Conservation (phyloP, 2,797 vertebrate species). For the Syncerus caffer region DNA sequence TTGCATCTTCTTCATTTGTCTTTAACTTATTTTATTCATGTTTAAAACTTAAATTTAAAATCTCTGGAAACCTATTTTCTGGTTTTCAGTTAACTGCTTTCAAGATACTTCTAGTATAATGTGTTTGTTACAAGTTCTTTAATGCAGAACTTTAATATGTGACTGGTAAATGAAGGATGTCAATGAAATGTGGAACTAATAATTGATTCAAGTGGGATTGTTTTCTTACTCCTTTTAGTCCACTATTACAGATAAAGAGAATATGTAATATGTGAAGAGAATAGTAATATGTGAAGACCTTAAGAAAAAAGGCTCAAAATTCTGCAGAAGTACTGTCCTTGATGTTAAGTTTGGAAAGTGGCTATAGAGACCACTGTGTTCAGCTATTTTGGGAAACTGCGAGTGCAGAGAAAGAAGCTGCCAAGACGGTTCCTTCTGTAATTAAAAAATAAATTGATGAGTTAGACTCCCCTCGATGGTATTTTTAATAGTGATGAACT, state of each 20-base stretch:
- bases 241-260: not conserved
- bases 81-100: not conserved
- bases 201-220: not conserved
- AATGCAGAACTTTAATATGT: not conserved
- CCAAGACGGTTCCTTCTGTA: not conserved
- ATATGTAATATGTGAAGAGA: not conserved
- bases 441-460: not conserved
- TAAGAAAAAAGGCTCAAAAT: not conserved
- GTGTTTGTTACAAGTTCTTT: not conserved
- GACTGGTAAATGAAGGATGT: not conserved
- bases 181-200: not conserved
- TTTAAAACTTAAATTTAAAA: constrained; percentile 8
- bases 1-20: not conserved
- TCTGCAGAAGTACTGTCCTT: not conserved
- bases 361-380: not conserved
- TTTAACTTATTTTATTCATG: not conserved
- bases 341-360: not conserved
- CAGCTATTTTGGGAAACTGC: not conserved
- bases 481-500: constrained; percentile 19
- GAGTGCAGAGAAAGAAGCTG: not conserved
- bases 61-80: not conserved
- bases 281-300: not conserved
- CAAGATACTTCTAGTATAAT: not conserved
- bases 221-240: not conserved
- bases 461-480: not conserved